A percentile compares a stretch with the other conserved stretches of the same genome.
Evolutionary conservation across 2,113 vertebrate species (phyloP).

Genomic region (Empidonax alnorum): DNA sequence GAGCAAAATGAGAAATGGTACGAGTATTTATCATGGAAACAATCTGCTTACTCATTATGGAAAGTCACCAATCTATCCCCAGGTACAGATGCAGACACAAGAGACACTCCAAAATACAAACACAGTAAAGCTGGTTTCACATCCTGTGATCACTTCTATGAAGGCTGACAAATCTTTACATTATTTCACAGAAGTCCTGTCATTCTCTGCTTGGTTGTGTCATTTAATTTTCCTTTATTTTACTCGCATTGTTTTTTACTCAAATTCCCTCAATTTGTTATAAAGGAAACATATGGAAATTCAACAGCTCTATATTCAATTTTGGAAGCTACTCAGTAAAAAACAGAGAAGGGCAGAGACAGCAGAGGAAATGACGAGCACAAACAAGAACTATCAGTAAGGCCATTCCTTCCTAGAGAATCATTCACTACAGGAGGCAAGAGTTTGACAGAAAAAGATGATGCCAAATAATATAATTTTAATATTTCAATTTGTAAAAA

Average conservation of each 20-base stretch:
- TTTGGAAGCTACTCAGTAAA: neutral
- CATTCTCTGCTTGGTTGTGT: neutral
- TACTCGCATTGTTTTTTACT: neutral
- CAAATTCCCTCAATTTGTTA: neutral
- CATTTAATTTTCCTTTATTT: neutral
- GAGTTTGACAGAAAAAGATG: neutral
- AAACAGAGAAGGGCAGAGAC: neutral
- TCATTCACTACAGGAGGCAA: neutral
- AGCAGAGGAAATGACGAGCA: neutral
- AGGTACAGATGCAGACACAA: neutral
- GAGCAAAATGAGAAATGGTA: neutral
- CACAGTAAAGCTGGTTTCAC: neutral
- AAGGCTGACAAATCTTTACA: neutral
- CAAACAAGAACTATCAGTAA: neutral
- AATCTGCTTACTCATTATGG: neutral
- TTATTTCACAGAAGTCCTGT: neutral
- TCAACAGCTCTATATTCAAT: neutral
- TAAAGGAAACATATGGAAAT: neutral
- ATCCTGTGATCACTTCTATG: neutral
- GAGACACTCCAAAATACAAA: neutral
- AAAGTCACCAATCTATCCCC: neutral
- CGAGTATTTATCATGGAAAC: neutral
- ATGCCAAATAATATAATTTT: neutral
- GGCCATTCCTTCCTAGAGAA: neutral
- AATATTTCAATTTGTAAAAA: neutral